phyloP scores from a whole-genome alignment of 2,113 vertebrate species.

The Glareola pratincola region DNA sequence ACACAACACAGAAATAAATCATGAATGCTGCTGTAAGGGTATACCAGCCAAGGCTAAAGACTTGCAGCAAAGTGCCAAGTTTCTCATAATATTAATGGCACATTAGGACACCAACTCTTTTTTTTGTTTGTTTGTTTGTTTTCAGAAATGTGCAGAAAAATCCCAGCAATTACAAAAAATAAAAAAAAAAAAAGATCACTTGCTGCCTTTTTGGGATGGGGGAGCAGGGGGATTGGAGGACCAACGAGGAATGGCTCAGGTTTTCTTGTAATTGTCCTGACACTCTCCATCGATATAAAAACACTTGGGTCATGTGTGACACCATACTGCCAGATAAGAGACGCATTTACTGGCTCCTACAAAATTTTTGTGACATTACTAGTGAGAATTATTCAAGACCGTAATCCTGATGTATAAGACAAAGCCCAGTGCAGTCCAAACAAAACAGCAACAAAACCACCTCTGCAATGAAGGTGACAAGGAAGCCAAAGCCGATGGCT shows the following conservation, averaged over 20 bases:
- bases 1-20: background rate
- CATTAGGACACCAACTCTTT: rapidly evolving
- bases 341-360: background rate
- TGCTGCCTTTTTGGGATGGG: background rate
- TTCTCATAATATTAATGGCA: background rate
- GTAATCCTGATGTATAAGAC: background rate
- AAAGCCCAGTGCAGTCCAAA: background rate
- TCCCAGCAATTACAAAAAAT: background rate
- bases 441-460: background rate
- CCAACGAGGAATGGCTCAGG: background rate
- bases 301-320: background rate
- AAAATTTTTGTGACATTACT: background rate
- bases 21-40: background rate
- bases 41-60: background rate
- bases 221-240: background rate
- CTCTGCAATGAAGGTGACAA: background rate
- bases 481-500: background rate
- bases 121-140: background rate
- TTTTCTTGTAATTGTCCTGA: background rate
- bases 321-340: background rate
- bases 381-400: background rate
- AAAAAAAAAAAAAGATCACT: background rate
- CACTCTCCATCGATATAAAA: background rate
- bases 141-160: background rate
- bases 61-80: background rate